These are phyloP conservation scores for Montipora capitata DNA, from an alignment of 92 coral and sea anemone species.

Conservation along the genomic window DNA sequence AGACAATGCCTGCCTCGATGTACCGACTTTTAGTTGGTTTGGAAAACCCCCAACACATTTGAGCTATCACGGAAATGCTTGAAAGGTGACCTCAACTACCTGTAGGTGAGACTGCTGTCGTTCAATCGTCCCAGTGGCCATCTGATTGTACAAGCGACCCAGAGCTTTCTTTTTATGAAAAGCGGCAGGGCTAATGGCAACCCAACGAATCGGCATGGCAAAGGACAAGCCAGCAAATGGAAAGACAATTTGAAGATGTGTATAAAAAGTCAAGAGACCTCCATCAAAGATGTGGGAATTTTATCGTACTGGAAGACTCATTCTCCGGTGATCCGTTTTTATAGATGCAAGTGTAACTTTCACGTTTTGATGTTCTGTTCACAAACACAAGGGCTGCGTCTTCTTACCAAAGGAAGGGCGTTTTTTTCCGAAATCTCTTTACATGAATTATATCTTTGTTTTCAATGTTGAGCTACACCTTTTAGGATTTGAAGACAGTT, in stretches of 20 bases:
- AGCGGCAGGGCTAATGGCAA: not conserved
- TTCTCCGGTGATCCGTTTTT: not conserved
- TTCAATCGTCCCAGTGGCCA: not conserved
- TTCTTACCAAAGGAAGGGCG: not conserved
- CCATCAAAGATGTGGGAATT: not conserved
- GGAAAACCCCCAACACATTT: conserved; percentile 93
- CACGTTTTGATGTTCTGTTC: not conserved
- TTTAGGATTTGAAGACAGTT: no score
- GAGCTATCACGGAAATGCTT: conserved; percentile 11
- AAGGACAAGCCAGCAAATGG: not conserved
- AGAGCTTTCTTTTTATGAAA: not conserved
- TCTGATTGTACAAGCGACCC: not conserved
- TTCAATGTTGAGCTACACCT: no score
- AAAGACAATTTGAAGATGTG: not conserved
- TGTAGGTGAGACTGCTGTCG: not conserved
- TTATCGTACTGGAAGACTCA: not conserved
- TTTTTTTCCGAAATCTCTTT: not conserved
- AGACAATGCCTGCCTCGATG: conserved; percentile 99
- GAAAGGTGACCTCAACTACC: not conserved
- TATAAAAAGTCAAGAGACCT: not conserved
- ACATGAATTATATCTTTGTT: not conserved
- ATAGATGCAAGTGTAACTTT: not conserved
- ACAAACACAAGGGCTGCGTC: not conserved
- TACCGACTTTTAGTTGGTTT: conserved; percentile 96
- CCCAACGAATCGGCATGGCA: not conserved